A percentile compares a stretch with the other conserved stretches of the same genome.
These are phyloP conservation scores for Neosalanx taihuensis DNA, from an alignment of 2,797 vertebrate species.

Conservation along the genomic window DNA sequence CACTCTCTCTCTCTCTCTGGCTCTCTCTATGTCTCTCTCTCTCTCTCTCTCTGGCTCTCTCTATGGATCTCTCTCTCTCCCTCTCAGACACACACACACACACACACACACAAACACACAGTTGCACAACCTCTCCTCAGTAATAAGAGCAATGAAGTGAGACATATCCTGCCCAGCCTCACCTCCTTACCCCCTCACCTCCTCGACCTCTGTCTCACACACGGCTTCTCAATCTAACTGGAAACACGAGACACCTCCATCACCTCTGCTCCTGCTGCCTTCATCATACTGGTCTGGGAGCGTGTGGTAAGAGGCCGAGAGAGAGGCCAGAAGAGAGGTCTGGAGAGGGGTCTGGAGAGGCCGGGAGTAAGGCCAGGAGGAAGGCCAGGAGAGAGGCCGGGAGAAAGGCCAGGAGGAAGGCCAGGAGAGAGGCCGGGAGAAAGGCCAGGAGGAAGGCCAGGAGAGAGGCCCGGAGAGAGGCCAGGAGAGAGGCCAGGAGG, in stretches of 20 bases:
- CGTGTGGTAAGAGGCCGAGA: slow-evolving; percentile 3
- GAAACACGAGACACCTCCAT: slow-evolving; percentile 48
- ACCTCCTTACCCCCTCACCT: slow-evolving; percentile 7
- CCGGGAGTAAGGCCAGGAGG: too few species aligned
- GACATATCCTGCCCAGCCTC: too few species aligned
- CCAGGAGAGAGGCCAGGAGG: too few species aligned
- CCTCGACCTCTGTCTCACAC: slow-evolving; percentile 13
- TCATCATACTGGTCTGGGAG: slow-evolving; percentile 3
- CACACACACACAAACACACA: slow-evolving; percentile 17
- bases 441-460: too few species aligned
- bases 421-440: too few species aligned
- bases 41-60: neutral
- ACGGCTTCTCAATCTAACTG: neutral
- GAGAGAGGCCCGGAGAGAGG: too few species aligned
- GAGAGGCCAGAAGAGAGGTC: slow-evolving; percentile 28
- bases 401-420: too few species aligned
- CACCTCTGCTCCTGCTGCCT: slow-evolving; percentile 28
- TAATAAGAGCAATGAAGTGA: slow-evolving; percentile 2
- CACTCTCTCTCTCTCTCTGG: too few species aligned
- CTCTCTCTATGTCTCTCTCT: neutral
- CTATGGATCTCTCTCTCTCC: neutral
- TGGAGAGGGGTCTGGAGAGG: too few species aligned
- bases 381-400: too few species aligned
- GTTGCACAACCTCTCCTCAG: slow-evolving; percentile 11
- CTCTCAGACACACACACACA: slow-evolving; percentile 18